Conservation (phyloP, 2,888 invertebrate genomes). For the Catocala fraxini region DNA sequence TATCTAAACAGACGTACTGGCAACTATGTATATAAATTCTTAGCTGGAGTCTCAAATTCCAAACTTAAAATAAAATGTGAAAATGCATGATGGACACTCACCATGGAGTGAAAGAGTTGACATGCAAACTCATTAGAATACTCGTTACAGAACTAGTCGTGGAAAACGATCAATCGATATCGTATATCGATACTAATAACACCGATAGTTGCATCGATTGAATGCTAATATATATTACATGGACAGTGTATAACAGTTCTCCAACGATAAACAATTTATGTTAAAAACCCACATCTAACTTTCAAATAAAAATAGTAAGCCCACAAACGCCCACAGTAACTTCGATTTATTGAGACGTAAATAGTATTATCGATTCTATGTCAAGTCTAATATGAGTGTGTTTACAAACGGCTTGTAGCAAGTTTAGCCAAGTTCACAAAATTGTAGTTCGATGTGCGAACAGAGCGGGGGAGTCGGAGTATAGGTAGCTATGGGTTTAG, state of each 20-base stretch:
- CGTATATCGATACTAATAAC: constrained; percentile 10
- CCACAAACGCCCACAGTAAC: constrained; percentile 34
- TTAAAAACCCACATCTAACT: constrained; percentile 28
- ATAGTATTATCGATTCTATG: constrained; percentile 30
- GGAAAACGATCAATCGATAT: not conserved
- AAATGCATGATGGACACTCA: not conserved
- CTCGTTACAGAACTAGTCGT: constrained; percentile 2
- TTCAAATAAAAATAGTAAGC: constrained; percentile 38
- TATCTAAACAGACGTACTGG: constrained; percentile 37
- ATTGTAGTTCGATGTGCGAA: constrained; percentile 50
- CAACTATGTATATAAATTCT: not conserved
- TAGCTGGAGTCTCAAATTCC: not conserved
- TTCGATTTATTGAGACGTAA: constrained; percentile 37
- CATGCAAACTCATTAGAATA: not conserved
- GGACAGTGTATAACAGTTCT: constrained; percentile 6
- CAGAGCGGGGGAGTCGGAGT: constrained; percentile 57
- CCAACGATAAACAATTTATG: constrained; percentile 31
- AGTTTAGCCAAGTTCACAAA: constrained; percentile 42
- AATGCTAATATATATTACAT: not conserved
- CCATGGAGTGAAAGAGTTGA: not conserved
- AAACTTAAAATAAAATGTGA: not conserved
- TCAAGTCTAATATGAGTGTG: constrained; percentile 33
- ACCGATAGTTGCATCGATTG: constrained; percentile 5
- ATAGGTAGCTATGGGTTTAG: constrained; percentile 66
- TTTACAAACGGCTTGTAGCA: constrained; percentile 48